Conservation (phyloP, 2,797 vertebrate genomes). For the Melanotaenia nigrans region DNA sequence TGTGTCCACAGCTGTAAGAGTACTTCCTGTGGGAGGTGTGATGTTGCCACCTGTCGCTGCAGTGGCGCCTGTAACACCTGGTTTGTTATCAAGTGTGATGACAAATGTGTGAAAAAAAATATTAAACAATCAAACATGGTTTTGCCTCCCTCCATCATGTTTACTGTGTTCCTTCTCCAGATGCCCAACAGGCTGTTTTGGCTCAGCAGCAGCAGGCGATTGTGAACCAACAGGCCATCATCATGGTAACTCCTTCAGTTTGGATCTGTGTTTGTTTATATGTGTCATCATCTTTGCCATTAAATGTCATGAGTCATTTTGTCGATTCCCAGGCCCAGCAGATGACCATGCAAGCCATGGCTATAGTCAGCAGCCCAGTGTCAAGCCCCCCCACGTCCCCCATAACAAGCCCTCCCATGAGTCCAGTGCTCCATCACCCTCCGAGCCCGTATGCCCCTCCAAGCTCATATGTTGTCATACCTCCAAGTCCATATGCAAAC, state of each 20-base stretch:
- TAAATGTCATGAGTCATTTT: constrained; percentile 10
- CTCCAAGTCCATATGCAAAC: constrained; percentile 71
- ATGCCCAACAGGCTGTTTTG: constrained; percentile 75
- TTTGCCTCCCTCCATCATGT: constrained; percentile 28
- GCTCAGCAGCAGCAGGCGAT: constrained; percentile 82
- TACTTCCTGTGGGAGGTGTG: constrained; percentile 79
- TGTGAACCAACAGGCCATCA: constrained; percentile 83
- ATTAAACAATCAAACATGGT: constrained; percentile 10
- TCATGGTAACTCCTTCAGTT: constrained; percentile 80
- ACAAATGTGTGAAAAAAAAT: constrained; percentile 29
- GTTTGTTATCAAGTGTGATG: constrained; percentile 61
- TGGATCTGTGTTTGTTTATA: constrained; percentile 37
- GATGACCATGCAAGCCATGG: constrained; percentile 89
- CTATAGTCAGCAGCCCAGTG: constrained; percentile 77
- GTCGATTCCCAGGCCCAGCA: constrained; percentile 85
- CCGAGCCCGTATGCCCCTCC: constrained; percentile 61
- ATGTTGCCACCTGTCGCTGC: constrained; percentile 72
- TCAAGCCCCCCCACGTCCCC: constrained; percentile 73
- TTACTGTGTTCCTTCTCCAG: constrained; percentile 69
- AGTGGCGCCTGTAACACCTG: constrained; percentile 72
- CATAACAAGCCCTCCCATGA: constrained; percentile 74
- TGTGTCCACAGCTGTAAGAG: constrained; percentile 75
- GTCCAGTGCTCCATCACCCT: constrained; percentile 67
- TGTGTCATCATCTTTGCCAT: constrained; percentile 16
- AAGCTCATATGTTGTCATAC: constrained; percentile 69